These are phyloP conservation scores for Mobula birostris DNA, from an alignment of 2,113 vertebrate species.

Conservation along the genomic window DNA sequence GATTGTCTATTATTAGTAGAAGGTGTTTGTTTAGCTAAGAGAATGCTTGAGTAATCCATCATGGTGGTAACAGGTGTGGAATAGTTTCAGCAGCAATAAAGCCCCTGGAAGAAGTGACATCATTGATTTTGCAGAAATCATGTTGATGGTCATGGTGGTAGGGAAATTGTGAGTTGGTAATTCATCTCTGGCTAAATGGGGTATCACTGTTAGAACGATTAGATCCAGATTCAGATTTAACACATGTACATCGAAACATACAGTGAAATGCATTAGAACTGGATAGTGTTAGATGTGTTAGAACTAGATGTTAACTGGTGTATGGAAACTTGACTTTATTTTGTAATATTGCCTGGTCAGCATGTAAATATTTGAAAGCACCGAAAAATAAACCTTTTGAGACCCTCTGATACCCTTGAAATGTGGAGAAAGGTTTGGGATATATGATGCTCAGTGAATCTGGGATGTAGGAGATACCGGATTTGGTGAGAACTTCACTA, in stretches of 20 bases:
- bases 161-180: background rate
- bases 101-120: no score
- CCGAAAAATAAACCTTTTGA: background rate
- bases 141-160: background rate
- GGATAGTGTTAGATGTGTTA: background rate
- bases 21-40: no score
- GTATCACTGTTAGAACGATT: background rate
- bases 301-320: background rate
- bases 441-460: background rate
- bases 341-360: background rate
- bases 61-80: background rate
- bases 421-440: background rate
- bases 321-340: background rate
- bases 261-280: no score
- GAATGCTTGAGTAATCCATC: no score
- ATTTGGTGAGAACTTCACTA: background rate
- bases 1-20: background rate
- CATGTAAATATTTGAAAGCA: background rate
- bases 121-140: no score
- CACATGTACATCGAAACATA: no score
- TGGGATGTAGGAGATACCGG: background rate
- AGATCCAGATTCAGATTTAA: no score
- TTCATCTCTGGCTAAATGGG: background rate
- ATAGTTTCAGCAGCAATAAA: background rate
- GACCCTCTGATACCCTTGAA: background rate